Evolutionary conservation across 1,140 invertebrate genomes (phyloP).

Genomic region (Phocides pigmalion): DNA sequence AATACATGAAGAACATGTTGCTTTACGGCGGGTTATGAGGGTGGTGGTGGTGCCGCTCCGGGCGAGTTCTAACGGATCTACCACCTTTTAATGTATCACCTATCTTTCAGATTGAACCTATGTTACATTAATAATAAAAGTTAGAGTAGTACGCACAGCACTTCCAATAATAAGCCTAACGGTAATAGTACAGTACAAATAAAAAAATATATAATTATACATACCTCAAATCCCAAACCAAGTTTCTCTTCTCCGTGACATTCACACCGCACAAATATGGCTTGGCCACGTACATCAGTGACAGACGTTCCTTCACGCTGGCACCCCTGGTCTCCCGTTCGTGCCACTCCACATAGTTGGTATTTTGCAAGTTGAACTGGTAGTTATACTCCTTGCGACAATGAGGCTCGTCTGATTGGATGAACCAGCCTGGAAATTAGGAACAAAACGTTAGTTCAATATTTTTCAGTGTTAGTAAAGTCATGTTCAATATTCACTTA

Average conservation of each 20-base stretch:
- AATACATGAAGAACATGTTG: no score
- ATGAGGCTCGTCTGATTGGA: conserved; percentile 89
- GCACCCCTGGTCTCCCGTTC: conserved; percentile 88
- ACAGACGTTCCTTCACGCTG: conserved; percentile 85
- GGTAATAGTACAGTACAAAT: not conserved
- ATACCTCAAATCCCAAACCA: conserved; percentile 92
- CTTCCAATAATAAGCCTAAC: no score
- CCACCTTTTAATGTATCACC: no score
- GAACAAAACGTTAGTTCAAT: not conserved
- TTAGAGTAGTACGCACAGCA: no score
- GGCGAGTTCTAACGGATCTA: no score
- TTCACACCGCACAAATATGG: conserved; percentile 92
- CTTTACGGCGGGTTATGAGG: no score
- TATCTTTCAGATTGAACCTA: no score
- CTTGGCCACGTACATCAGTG: conserved; percentile 91
- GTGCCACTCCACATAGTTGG: conserved; percentile 92
- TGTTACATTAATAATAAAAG: no score
- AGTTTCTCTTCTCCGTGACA: conserved; percentile 94
- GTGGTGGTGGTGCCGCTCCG: no score
- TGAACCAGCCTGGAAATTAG: conserved; percentile 89
- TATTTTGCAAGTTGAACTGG: conserved; percentile 86
- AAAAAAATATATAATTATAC: conserved; percentile 14
- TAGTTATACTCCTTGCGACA: conserved; percentile 94
- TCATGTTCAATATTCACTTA: no score
- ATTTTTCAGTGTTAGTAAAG: no score